Percentiles rank a stretch among this genome's conserved stretches.
Evolutionary conservation across 2,113 vertebrate genomes (phyloP).

Genomic region (Cheirogaleus medius): DNA sequence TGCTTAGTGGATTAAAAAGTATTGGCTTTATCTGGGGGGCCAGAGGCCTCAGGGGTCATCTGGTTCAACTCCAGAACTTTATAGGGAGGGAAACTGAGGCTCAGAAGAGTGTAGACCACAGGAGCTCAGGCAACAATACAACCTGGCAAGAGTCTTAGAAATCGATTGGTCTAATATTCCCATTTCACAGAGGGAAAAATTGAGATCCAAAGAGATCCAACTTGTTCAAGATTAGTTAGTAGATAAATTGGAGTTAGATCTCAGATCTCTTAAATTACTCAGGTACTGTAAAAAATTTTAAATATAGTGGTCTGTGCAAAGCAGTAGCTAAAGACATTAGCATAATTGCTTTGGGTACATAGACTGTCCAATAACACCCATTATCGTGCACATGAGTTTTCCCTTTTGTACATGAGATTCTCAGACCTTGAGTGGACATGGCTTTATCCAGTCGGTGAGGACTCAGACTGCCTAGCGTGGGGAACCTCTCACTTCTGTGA

Average conservation of each 20-base stretch:
- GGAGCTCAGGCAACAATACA: neutral
- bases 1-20: too few species aligned
- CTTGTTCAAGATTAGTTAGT: neutral
- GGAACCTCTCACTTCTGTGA: neutral
- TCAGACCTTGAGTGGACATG: neutral
- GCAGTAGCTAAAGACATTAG: too few species aligned
- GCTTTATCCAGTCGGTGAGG: neutral
- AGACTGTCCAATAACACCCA: neutral
- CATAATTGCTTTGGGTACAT: fast-evolving
- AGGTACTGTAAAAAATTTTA: neutral
- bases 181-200: neutral
- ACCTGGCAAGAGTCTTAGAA: neutral
- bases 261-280: neutral
- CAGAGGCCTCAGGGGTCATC: neutral
- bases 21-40: neutral
- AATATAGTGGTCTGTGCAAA: neutral
- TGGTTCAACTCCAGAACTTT: neutral
- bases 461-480: fast-evolving
- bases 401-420: neutral
- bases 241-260: too few species aligned
- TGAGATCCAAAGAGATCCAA: neutral
- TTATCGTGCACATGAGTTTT: neutral
- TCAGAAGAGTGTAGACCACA: fast-evolving
- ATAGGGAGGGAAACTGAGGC: neutral
- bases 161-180: too few species aligned